Evolutionary conservation across 2,113 vertebrate genomes (phyloP), one percentile per base, ranked within the genome.

Genomic region (Halcyon malimbica): DNA sequence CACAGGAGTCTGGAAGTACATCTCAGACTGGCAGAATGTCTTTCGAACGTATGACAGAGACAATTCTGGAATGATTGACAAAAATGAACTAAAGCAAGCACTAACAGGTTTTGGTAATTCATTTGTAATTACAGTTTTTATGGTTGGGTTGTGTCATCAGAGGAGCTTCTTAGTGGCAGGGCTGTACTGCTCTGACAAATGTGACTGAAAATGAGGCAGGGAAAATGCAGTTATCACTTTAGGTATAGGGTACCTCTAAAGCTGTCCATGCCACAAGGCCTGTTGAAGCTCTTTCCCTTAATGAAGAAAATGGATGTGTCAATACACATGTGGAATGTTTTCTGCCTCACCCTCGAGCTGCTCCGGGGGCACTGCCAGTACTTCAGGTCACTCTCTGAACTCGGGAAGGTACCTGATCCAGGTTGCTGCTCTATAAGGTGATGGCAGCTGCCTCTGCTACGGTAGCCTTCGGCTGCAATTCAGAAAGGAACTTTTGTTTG

Each of bases 11-110:
- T 99, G 99, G 99, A 99, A 99, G 92, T 99, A 99, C 94, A 99
- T 99, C 98, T 99, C 99, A 5, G 99, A 99, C 94, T 99, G 99
- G 99, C 99, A 99, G 98, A 99, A 99, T 94, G 99, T 99, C 96
- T 99, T 99, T 98, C 98, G 99, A 94, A 99, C 98, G 12, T 99
- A 99, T 67, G 99, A 99, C 97, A 97, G 99, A 87, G 99, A 99
- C 98, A 99, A 99, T 97, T 99, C 99, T 2, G 99, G 99, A 84
- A 99, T 99, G 98, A 99, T 99, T 51, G 99, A 99, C 97, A 99
- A 98, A 98, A 99, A 98, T 17, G 99, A 99, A 97, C 98, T 99
- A 89, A 99, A 99, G 97, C 99, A 99, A 97, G 99, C 99, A 25
- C 98, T 99, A 97, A 99, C 99, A 98, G 99, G 99, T 98, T 99